Percentiles rank a stretch among this genome's conserved stretches.
Evolutionary conservation across 1,140 invertebrate genomes (phyloP).

Genomic region (Lasioglossum baleicum): DNA sequence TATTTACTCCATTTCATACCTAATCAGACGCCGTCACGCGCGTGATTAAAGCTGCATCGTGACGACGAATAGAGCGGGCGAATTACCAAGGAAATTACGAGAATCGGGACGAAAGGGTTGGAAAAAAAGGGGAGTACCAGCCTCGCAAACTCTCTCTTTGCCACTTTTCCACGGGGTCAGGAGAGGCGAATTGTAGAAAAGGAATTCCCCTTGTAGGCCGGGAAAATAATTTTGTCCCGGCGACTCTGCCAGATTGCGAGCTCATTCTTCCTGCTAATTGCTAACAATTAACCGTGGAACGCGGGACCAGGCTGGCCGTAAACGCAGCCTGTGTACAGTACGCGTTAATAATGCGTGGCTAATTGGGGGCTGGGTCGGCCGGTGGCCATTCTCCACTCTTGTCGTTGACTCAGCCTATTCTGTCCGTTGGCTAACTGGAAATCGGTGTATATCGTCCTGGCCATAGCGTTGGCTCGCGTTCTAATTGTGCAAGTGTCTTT

Average conservation of each 20-base stretch:
- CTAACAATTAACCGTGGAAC: conserved; percentile 58
- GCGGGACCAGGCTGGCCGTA: conserved; percentile 30
- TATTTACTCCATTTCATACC: too few species aligned
- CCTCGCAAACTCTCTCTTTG: too few species aligned
- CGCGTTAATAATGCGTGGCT: conserved; percentile 64
- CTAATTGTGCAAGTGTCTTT: conserved; percentile 21
- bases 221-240: conserved; percentile 49
- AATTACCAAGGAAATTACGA: too few species aligned
- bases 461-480: conserved; percentile 30
- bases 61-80: too few species aligned
- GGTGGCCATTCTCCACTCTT: conserved; percentile 32
- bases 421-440: conserved; percentile 31
- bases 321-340: conserved; percentile 56
- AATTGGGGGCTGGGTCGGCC: conserved; percentile 47
- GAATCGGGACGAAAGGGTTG: too few species aligned
- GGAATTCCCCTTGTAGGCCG: neutral
- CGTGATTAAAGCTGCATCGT: too few species aligned
- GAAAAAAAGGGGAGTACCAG: too few species aligned
- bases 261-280: conserved; percentile 63
- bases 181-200: too few species aligned
- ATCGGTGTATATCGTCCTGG: too few species aligned
- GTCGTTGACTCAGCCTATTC: conserved; percentile 57
- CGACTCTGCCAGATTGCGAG: conserved; percentile 37
- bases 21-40: too few species aligned
- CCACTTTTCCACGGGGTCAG: too few species aligned